Percentiles rank a stretch among this genome's conserved stretches.
phyloP scores from a whole-genome alignment of 2,888 invertebrate genomes.

The Lapara coniferarum region DNA sequence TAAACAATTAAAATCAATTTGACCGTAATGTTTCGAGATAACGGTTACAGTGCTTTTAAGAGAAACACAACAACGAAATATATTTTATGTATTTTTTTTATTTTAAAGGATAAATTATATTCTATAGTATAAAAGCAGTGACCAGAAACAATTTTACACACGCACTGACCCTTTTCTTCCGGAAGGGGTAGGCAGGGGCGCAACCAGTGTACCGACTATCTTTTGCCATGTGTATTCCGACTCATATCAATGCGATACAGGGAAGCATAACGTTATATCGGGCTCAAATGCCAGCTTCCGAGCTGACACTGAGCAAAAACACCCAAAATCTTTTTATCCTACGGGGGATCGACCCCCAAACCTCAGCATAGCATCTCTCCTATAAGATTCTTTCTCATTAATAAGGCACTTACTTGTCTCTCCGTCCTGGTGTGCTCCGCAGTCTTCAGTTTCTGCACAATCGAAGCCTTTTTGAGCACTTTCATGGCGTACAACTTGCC shows the following conservation, averaged over 20 bases:
- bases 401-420: constrained; percentile 85
- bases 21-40: neutral
- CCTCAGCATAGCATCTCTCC: neutral
- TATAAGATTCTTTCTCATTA: neutral
- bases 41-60: neutral
- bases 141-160: too few species aligned
- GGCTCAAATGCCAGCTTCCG: too few species aligned
- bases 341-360: neutral
- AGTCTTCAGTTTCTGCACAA: constrained; percentile 97
- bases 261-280: too few species aligned
- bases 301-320: too few species aligned
- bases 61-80: neutral
- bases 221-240: too few species aligned
- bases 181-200: too few species aligned
- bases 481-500: constrained; percentile 99
- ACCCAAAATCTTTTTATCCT: too few species aligned
- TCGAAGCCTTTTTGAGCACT: constrained; percentile 97
- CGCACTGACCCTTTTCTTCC: too few species aligned
- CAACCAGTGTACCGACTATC: too few species aligned
- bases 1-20: constrained; percentile 10
- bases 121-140: neutral
- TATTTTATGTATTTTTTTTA: neutral
- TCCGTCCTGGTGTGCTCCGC: constrained; percentile 99
- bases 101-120: too few species aligned
- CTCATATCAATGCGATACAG: too few species aligned